phyloP scores from a whole-genome alignment of 1,140 invertebrate genomes.

The Heliconius melpomene region DNA sequence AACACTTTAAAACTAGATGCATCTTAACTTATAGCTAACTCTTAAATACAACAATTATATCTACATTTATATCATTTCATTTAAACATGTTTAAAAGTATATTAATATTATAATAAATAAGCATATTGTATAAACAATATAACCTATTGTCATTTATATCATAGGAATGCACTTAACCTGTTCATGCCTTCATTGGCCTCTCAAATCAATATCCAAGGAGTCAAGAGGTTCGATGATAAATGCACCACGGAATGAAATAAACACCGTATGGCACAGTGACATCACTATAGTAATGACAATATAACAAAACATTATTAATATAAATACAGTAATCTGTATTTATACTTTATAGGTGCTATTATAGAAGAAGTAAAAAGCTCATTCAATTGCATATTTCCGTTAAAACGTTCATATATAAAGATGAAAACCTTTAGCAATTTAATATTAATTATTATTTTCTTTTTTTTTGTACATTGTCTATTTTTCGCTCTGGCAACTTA shows the following conservation, averaged over 20 bases:
- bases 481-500: too few relatives aligned
- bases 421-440: background rate
- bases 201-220: constrained; percentile 19
- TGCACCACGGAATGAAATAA: constrained; percentile 21
- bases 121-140: background rate
- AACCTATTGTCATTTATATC: background rate
- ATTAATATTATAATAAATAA: background rate
- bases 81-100: background rate
- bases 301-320: background rate
- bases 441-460: too few relatives aligned
- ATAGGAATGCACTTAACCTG: constrained; percentile 11
- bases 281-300: constrained; percentile 13
- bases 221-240: constrained; percentile 24
- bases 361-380: constrained; percentile 14
- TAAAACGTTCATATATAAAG: background rate
- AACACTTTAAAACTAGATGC: too few relatives aligned
- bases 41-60: too few relatives aligned
- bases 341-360: background rate
- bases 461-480: too few relatives aligned
- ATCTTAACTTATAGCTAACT: too few relatives aligned
- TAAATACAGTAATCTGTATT: background rate
- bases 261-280: constrained; percentile 24
- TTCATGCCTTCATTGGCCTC: constrained; percentile 11
- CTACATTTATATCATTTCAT: too few relatives aligned
- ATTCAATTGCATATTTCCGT: background rate